phyloP scores from a whole-genome alignment of 2,797 vertebrate species.

The Clarias laeviceps region DNA sequence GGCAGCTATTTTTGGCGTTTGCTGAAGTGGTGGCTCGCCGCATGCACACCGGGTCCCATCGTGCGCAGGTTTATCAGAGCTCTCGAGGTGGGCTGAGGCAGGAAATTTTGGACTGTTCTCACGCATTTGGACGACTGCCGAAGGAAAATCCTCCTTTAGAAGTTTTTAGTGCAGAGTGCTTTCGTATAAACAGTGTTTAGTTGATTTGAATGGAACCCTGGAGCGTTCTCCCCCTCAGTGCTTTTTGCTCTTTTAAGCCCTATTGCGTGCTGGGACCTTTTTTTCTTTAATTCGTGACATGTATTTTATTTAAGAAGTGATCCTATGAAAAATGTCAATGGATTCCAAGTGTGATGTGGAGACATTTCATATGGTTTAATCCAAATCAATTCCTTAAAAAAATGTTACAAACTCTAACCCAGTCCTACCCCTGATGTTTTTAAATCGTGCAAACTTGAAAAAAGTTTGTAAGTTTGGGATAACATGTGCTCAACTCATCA shows the following conservation, averaged over 20 bases:
- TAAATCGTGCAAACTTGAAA: background rate
- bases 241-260: background rate
- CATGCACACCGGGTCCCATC: constrained; percentile 19
- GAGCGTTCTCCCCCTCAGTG: background rate
- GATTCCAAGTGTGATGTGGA: background rate
- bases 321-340: background rate
- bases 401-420: background rate
- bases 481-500: background rate
- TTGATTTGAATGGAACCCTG: background rate
- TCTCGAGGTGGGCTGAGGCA: background rate
- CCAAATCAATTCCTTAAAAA: background rate
- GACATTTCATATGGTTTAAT: background rate
- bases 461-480: background rate
- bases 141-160: constrained; percentile 69
- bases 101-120: background rate
- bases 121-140: background rate
- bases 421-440: too few species aligned
- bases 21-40: constrained; percentile 43
- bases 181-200: background rate
- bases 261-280: background rate
- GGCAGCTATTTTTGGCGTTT: constrained; percentile 39
- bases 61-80: constrained; percentile 38
- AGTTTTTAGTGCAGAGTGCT: constrained; percentile 50
- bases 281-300: background rate
- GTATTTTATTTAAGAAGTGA: background rate